These are phyloP conservation scores for Chelonoidis abingdonii DNA, from an alignment of 2,113 vertebrate genomes.

Conservation along the genomic window DNA sequence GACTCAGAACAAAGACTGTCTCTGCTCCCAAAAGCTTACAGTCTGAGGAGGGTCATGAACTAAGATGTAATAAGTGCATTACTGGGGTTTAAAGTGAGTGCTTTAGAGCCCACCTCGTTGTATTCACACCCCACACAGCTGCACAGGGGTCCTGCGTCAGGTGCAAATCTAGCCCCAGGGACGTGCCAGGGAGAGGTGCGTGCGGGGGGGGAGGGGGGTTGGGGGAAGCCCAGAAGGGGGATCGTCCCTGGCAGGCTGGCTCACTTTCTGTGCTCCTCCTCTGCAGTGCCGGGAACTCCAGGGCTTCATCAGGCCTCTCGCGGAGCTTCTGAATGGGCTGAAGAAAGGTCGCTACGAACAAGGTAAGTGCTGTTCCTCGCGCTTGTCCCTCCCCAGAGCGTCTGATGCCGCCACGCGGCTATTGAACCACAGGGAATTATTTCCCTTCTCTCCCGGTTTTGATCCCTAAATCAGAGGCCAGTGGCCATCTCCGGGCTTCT, in stretches of 20 bases:
- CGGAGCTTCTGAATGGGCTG: constrained; percentile 89
- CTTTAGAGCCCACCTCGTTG: not conserved
- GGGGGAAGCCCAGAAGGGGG: not conserved
- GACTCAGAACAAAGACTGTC: not conserved
- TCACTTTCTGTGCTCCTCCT: not conserved
- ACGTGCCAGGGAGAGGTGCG: not conserved
- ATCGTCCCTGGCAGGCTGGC: not conserved
- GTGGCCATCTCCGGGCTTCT: not conserved
- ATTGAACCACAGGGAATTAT: not conserved
- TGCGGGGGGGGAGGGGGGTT: not conserved
- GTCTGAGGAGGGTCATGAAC: not conserved
- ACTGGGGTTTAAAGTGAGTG: not conserved
- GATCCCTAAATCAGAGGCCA: not conserved
- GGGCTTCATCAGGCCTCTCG: constrained; percentile 89
- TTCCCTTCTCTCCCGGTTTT: not conserved
- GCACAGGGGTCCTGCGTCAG: not conserved
- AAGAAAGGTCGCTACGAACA: constrained; percentile 90
- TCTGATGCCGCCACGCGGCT: not conserved
- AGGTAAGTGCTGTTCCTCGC: constrained; percentile 75
- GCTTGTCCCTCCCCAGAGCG: not conserved
- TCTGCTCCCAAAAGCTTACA: not conserved
- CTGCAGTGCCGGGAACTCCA: constrained; percentile 91
- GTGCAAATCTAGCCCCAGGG: not conserved
- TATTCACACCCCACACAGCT: not conserved
- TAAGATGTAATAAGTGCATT: not conserved